phyloP scores from a whole-genome alignment of 2,113 vertebrate species.

The cattle (Bos taurus) region ARS-UCD2.0 NC_037334.1:76728001-76728500 shows the following conservation, averaged over 20 bases:
- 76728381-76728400: background rate
- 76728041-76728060: background rate
- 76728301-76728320: background rate
- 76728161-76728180: background rate
- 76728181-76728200: background rate
- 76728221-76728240: background rate
- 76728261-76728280: background rate
- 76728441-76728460: background rate
- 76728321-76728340: background rate
- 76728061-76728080: background rate
- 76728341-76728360: background rate
- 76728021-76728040: background rate
- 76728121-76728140: background rate
- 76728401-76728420: background rate
- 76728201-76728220: background rate
- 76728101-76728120: background rate
- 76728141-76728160: background rate
- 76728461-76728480: background rate
- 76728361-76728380: background rate
- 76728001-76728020: background rate
- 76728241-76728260: background rate
- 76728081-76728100: background rate
- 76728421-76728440: background rate
- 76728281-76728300: background rate
- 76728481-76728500: background rate